Percentiles rank a stretch among this genome's conserved stretches.
These are phyloP conservation scores for Drosophila ficusphila DNA, from an alignment of 1,140 invertebrate genomes.

Conservation along the genomic window DNA sequence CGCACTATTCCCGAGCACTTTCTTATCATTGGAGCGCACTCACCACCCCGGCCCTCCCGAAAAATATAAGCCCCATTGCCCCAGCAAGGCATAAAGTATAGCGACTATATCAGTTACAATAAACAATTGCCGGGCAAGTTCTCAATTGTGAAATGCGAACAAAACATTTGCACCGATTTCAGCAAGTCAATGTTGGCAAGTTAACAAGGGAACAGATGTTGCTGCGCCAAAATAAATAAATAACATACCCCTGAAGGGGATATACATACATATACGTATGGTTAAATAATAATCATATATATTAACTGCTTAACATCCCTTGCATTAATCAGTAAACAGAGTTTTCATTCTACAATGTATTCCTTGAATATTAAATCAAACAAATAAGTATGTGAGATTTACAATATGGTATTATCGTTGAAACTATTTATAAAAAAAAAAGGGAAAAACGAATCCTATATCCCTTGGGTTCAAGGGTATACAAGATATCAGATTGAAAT, in stretches of 20 bases:
- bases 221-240: not conserved
- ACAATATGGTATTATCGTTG: too few relatives aligned
- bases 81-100: not conserved
- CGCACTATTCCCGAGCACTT: not conserved
- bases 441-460: too few relatives aligned
- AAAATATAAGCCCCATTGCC: conserved; percentile 2
- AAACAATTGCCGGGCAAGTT: conserved; percentile 34
- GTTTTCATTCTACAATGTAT: too few relatives aligned
- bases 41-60: not conserved
- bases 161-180: conserved; percentile 18
- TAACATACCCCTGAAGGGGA: not conserved
- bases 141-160: conserved; percentile 9
- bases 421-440: too few relatives aligned
- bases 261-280: too few relatives aligned
- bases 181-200: not conserved
- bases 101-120: conserved; percentile 33
- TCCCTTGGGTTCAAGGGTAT: not conserved
- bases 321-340: too few relatives aligned
- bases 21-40: conserved; percentile 12
- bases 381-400: too few relatives aligned
- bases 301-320: too few relatives aligned
- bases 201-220: conserved; percentile 10
- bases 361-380: too few relatives aligned
- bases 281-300: not conserved
- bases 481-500: not conserved